Percentiles rank a stretch among this genome's conserved stretches.
Evolutionary conservation across 2,797 vertebrate genomes (phyloP).

Genomic region (Hozukius guyotensis): DNA sequence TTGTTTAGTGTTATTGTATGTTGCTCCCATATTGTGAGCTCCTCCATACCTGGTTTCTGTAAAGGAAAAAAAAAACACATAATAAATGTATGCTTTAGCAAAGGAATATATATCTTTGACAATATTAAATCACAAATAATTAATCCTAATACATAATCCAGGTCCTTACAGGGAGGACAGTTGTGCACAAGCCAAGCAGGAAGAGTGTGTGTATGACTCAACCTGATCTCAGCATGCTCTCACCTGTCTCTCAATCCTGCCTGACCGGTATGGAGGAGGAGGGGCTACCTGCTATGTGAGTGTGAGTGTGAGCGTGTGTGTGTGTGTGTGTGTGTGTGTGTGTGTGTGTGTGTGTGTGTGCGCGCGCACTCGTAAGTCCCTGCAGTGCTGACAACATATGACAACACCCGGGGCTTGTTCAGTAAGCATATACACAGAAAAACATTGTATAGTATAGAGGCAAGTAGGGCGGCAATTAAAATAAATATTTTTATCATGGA

Average conservation of each 20-base stretch:
- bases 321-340: neutral
- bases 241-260: constrained; percentile 81
- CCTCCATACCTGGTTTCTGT: constrained; percentile 90
- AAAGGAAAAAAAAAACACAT: constrained; percentile 9
- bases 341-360: neutral
- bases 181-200: constrained; percentile 19
- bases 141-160: neutral
- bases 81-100: neutral
- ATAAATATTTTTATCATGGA: neutral
- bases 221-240: constrained; percentile 68
- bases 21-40: constrained; percentile 96
- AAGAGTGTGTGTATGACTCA: constrained; percentile 42
- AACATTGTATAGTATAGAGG: neutral
- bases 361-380: neutral
- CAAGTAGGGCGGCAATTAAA: neutral
- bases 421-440: neutral
- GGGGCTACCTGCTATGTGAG: constrained; percentile 50
- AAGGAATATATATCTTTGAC: neutral
- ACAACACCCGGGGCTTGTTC: constrained; percentile 19
- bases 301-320: neutral
- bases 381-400: neutral
- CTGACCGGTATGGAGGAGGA: constrained; percentile 76
- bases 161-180: constrained; percentile 39
- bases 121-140: neutral
- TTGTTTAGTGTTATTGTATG: constrained; percentile 90